Percentiles rank a stretch among this genome's conserved stretches.
phyloP scores from a whole-genome alignment of 2,888 invertebrate species.

The Iphiclides podalirius region DNA sequence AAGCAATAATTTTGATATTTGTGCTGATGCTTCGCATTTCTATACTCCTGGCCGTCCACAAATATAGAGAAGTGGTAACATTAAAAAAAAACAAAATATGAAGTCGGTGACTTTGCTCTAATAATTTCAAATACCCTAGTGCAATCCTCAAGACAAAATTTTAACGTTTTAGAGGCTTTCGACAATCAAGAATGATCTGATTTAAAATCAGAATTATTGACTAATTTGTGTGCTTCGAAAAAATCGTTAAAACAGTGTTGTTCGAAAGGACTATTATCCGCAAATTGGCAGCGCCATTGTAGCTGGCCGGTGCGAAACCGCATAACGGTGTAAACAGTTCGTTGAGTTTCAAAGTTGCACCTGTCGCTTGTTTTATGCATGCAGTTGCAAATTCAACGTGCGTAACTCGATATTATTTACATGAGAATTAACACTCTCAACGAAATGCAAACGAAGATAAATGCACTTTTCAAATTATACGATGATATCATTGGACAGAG shows the following conservation, averaged over 20 bases:
- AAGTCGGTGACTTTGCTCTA: too few species aligned
- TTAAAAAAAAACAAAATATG: too few species aligned
- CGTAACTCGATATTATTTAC: neutral
- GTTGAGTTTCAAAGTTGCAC: neutral
- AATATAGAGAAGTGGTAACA: too few species aligned
- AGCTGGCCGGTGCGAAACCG: constrained; percentile 1
- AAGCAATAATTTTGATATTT: neutral
- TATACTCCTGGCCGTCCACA: too few species aligned
- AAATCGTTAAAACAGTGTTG: too few species aligned
- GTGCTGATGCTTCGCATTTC: neutral
- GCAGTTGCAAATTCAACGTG: neutral
- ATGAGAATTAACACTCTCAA: neutral
- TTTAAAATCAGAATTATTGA: too few species aligned
- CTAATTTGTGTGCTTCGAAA: too few species aligned
- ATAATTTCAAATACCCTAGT: too few species aligned
- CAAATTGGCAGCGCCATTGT: neutral
- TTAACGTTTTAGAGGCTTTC: too few species aligned
- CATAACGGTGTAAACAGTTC: constrained; percentile 6
- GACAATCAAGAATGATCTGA: too few species aligned
- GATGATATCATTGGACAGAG: neutral
- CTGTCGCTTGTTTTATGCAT: neutral
- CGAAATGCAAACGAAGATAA: neutral
- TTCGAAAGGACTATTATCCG: neutral
- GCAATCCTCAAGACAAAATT: too few species aligned
- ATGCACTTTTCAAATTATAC: neutral